These are phyloP conservation scores for Drosophila affinis DNA, from an alignment of 2,888 invertebrate genomes.

Conservation along the genomic window DNA sequence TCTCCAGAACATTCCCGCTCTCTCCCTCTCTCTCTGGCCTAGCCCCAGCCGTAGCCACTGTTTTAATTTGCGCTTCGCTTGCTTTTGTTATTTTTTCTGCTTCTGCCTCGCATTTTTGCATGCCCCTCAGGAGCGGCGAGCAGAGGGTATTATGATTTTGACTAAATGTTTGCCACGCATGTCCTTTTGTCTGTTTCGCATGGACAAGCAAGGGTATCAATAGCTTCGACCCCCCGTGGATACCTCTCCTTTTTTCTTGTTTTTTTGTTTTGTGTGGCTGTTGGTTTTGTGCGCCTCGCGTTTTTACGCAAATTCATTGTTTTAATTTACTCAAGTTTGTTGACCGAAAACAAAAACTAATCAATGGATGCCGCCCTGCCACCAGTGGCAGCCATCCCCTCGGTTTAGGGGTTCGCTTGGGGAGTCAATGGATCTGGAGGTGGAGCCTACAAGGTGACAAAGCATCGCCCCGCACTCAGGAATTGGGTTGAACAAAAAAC, in stretches of 20 bases:
- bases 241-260: constrained; percentile 2
- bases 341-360: constrained; percentile 76
- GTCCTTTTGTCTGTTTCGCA: not conserved
- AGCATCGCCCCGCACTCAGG: constrained; percentile 28
- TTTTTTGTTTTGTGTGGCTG: constrained; percentile 7
- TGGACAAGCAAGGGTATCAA: not conserved
- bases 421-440: not conserved
- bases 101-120: constrained; percentile 18
- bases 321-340: constrained; percentile 77
- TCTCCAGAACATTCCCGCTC: constrained; percentile 3
- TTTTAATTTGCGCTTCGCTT: constrained; percentile 68
- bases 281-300: constrained; percentile 45
- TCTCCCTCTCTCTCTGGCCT: constrained; percentile 5
- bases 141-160: not conserved
- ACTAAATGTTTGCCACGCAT: not conserved
- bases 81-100: constrained; percentile 44
- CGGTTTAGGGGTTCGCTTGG: not conserved
- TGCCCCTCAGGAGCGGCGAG: not conserved
- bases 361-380: constrained; percentile 48
- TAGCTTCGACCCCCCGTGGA: not conserved
- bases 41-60: constrained; percentile 36
- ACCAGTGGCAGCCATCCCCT: constrained; percentile 14
- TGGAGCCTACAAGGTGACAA: constrained; percentile 50
- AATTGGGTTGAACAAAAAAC: constrained; percentile 55
- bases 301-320: constrained; percentile 77